These are phyloP conservation scores for Haemorhous mexicanus DNA, from an alignment of 2,113 vertebrate species.

Conservation along the genomic window DNA sequence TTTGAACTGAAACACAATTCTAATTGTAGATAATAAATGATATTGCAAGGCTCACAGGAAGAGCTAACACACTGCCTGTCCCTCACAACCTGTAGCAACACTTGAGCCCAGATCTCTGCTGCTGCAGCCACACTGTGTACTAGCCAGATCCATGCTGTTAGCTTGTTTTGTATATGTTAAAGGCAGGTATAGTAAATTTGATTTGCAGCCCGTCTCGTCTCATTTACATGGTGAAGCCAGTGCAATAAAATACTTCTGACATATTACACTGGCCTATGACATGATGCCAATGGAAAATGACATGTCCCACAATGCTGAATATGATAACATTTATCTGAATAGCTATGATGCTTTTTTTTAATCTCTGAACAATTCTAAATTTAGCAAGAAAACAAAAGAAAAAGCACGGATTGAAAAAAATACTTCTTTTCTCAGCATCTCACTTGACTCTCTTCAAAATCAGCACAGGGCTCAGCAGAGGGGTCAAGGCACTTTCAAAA, in stretches of 20 bases:
- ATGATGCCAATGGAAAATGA: constrained; percentile 39
- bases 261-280: constrained; percentile 33
- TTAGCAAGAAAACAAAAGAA: background rate
- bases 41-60: background rate
- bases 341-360: background rate
- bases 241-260: constrained; percentile 49
- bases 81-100: background rate
- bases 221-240: background rate
- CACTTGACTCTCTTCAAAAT: background rate
- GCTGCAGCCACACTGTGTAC: background rate
- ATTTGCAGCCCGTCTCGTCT: constrained; percentile 13
- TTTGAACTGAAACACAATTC: background rate
- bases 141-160: background rate
- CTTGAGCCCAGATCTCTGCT: background rate
- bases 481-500: background rate
- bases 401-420: background rate
- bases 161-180: background rate
- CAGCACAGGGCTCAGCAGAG: background rate
- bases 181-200: constrained; percentile 29
- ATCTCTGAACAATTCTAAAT: background rate
- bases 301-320: constrained; percentile 14
- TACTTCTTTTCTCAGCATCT: background rate
- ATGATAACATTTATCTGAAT: background rate
- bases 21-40: background rate
- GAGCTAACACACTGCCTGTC: background rate